A percentile compares a stretch with the other conserved stretches of the same genome.
These are phyloP conservation scores for Rhimphoctona megacephalus DNA, from an alignment of 2,888 invertebrate genomes.

Conservation along the genomic window DNA sequence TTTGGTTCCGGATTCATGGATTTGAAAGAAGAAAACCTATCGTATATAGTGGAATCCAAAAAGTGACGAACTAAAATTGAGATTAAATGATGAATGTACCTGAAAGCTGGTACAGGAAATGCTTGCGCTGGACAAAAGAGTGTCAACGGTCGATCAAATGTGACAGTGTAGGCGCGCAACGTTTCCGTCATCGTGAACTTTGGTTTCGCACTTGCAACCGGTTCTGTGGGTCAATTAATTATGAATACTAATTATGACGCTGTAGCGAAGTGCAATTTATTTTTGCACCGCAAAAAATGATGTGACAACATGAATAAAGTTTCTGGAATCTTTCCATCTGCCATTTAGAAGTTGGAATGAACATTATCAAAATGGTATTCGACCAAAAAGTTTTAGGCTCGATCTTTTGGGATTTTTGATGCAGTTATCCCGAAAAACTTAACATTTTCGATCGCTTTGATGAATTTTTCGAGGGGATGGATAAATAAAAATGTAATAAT, in stretches of 20 bases:
- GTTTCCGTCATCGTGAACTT: slow-evolving; percentile 82
- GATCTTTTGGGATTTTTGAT: background rate
- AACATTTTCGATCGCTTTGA: background rate
- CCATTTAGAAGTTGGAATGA: background rate
- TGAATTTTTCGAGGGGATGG: background rate
- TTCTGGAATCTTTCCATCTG: background rate
- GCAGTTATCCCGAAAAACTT: background rate
- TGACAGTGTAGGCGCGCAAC: slow-evolving; percentile 74
- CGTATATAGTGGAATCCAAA: background rate
- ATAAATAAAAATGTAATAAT: slow-evolving; percentile 8
- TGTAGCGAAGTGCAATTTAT: background rate
- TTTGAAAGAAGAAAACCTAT: background rate
- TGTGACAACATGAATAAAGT: background rate
- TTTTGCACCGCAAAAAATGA: background rate
- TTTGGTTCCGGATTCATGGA: background rate
- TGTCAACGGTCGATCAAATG: slow-evolving; percentile 82
- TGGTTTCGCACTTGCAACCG: slow-evolving; percentile 87
- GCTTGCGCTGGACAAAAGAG: slow-evolving; percentile 90
- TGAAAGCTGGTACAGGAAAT: slow-evolving; percentile 89
- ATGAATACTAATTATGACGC: slow-evolving; percentile 14
- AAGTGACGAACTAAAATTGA: background rate
- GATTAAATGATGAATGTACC: slow-evolving; percentile 85
- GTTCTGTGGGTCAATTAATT: slow-evolving; percentile 85
- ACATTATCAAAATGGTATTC: background rate
- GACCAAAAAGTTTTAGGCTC: background rate